phyloP scores from a whole-genome alignment of 1,140 invertebrate species.

The Solenopsis invicta region DNA sequence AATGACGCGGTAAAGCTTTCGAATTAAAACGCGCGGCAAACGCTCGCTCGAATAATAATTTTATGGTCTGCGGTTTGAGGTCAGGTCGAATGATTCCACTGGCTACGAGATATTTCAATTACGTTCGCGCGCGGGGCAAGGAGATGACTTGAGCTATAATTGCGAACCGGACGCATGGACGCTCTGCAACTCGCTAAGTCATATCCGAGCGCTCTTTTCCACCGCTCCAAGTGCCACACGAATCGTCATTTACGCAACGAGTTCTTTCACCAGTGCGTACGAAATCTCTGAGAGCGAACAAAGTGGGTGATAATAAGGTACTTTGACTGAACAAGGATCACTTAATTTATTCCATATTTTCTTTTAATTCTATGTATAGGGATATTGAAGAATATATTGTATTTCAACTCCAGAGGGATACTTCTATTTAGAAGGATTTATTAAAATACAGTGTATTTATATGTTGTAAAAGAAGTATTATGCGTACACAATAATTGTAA shows the following conservation, averaged over 20 bases:
- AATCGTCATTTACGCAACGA: conserved; percentile 34
- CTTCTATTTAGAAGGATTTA: no score
- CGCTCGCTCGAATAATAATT: conserved; percentile 76
- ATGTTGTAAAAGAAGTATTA: no score
- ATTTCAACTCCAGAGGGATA: no score
- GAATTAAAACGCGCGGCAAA: conserved; percentile 43
- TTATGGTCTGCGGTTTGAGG: conserved; percentile 81
- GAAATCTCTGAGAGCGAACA: no score
- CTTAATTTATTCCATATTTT: no score
- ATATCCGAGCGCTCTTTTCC: conserved; percentile 46
- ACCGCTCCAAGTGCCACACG: not conserved
- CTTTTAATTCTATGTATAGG: no score
- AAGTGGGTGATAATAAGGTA: no score
- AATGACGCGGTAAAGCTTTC: not conserved
- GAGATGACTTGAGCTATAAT: conserved; percentile 71
- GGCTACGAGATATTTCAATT: conserved; percentile 84
- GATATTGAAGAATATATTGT: no score
- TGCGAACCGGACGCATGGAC: conserved; percentile 66
- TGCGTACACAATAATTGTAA: no score
- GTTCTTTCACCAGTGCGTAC: not conserved
- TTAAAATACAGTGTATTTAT: no score
- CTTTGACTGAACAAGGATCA: no score
- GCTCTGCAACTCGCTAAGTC: conserved; percentile 74
- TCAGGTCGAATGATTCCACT: conserved; percentile 74
- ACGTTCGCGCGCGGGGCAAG: conserved; percentile 66